Evolutionary conservation across 2,888 invertebrate genomes (phyloP).

Genomic region (Taphrorychus bicolor): DNA sequence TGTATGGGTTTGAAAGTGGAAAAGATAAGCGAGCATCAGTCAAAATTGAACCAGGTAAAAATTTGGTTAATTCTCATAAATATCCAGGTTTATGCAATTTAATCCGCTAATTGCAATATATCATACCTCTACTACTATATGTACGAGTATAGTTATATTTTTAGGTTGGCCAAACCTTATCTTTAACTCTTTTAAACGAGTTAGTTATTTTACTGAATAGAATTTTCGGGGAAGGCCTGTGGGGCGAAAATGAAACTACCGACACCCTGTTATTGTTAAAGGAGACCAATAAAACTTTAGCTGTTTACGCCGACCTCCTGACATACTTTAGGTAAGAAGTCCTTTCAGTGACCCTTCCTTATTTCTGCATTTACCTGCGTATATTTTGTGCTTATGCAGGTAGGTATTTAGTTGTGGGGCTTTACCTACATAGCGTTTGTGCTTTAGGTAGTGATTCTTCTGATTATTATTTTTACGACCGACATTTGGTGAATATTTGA

Average conservation of each 20-base stretch:
- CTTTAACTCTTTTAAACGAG: constrained; percentile 61
- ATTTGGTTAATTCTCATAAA: neutral
- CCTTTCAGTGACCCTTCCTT: too few relatives aligned
- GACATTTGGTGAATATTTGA: too few relatives aligned
- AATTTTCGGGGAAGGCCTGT: constrained; percentile 65
- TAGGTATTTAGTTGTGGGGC: too few relatives aligned
- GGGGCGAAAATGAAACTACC: constrained; percentile 63
- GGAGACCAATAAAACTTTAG: constrained; percentile 64
- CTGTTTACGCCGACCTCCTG: constrained; percentile 66
- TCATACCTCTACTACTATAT: too few relatives aligned
- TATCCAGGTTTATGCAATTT: too few relatives aligned
- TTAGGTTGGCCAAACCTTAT: constrained; percentile 63
- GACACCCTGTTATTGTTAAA: constrained; percentile 62
- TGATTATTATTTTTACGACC: too few relatives aligned
- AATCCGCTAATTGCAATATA: too few relatives aligned
- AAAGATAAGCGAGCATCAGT: constrained; percentile 45
- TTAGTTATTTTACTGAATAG: constrained; percentile 63
- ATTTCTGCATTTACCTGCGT: too few relatives aligned
- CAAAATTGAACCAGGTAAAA: constrained; percentile 45
- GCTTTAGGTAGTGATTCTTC: too few relatives aligned
- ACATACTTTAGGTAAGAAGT: constrained; percentile 64
- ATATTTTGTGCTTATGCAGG: too few relatives aligned
- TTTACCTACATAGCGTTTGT: too few relatives aligned
- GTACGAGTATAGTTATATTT: too few relatives aligned
- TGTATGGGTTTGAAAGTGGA: constrained; percentile 52